Evolutionary conservation across 2,888 invertebrate genomes (phyloP), one percentile per base, ranked within the genome.

Genomic region (Eucera pruinosa): DNA sequence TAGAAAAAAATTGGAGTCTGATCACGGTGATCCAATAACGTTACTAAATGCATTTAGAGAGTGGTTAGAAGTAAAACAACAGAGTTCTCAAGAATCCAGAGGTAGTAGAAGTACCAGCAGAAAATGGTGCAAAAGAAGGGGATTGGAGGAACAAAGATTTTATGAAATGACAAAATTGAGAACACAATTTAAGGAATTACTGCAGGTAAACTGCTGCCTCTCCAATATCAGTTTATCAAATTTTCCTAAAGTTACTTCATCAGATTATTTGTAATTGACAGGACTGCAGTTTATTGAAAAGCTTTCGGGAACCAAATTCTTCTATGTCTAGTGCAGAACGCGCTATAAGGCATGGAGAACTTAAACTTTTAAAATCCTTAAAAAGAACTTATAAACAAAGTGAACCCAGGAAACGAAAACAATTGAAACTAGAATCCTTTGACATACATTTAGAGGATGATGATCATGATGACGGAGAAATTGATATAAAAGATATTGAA

Each of bases 151-250:
- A 90, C 99, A 99, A 92, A 93, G 99, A 25, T 96, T 99, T 88
- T 99, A 99, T 89, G 99, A 99, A 93, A 96, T 98, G 88, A 97
- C 97, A 0, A 99, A 99, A 93, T 93, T 99, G 6, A 94, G 98
- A 41, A 95, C 96, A 27, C 99, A 99, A 92, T 97, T 98, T 87
- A 95, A 96, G 89, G 96, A 96, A 67, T 94, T 98, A 73, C 93
- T 98, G 15, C 95, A 95, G 93, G 96, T 95, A 55, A 71, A 25
- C 41, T 43, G 13, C 36, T 27, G 6, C 11, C n/a, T 20, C 1
- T 30, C 7, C 70, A 54, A 15, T 15, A 18, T 20, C 11, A 27
- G 11, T 30, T 61, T n/a, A n/a, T 20, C 18, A 23, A 23, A 43
- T 18, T 43, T 33, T 33, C 18, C 13, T 11, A 23, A 20, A 27